Base-by-base conservation (phyloP, 1,140 invertebrate species). In the Latrodectus geometricus region DNA sequence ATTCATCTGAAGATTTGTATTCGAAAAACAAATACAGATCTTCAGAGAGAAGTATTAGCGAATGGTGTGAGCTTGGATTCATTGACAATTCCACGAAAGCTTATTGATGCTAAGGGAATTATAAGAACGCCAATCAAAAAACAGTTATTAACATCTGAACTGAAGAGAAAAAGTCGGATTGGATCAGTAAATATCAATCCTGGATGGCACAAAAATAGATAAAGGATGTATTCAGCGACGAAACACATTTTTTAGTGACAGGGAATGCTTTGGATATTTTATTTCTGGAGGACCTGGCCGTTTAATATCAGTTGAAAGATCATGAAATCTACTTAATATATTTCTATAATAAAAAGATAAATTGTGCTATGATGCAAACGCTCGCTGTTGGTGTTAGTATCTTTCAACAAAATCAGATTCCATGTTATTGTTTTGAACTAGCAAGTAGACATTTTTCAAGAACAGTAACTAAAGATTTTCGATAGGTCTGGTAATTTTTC, bases 201-300 rank as follows among this genome's bases (percentile, higher is more conserved):
- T 61, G 54, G 54, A 61, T 8, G 2, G 54, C 54, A 61, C 2
- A 8, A 61, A 0, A 61, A 2, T 61, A 1, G 54, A 61, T 4
- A 8, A 61, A 61, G 17, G 54, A 4, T 61, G 17, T 61, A 61
- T 61, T 61, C 54, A 61, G 2, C 54, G 8, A 61, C 2, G 54
- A 61, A 61, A 8, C 8, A 8, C 54, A 61, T 61, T 61, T 61
- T 61, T 61, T 61, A 1, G 54, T 61, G 8, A 2, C 2, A 61
- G 54, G 17, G 54, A 14, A 61, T 76, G 17, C 61, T 76, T 76
- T 21, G 74, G 20, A 15, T 76, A 61, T 76, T 56, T 76, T 76
- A 76, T 12, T 11, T 76, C 54, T 76, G 74, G 0, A 21, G 20
- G 74, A 76, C 17, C 8, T 76, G 20, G 15, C n/a, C 4, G 8